Conservation (phyloP, 2,797 vertebrate genomes). For the Cottoperca gobio region DNA sequence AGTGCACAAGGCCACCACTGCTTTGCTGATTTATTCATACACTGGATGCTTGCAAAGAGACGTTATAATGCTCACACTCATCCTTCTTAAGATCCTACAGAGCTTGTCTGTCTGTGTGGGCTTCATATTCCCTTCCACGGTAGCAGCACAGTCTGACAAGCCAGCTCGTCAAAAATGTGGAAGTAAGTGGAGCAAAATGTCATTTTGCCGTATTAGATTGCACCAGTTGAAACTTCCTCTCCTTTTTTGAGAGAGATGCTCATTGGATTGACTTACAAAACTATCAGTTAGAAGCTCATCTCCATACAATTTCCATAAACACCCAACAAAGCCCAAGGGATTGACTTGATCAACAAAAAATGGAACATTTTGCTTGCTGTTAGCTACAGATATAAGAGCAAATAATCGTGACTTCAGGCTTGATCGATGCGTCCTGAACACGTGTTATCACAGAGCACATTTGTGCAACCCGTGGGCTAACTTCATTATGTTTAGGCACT, state of each 20-base stretch:
- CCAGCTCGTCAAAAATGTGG: constrained; percentile 41
- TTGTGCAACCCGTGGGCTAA: constrained; percentile 70
- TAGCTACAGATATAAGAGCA: constrained; percentile 43
- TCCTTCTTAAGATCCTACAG: constrained; percentile 64
- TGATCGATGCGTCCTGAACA: constrained; percentile 63
- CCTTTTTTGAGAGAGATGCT: constrained; percentile 23
- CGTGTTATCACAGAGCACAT: constrained; percentile 63
- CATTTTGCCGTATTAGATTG: constrained; percentile 44
- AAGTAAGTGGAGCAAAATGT: constrained; percentile 42
- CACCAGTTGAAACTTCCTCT: constrained; percentile 42
- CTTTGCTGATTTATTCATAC: constrained; percentile 74
- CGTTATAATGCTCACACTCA: constrained; percentile 51
- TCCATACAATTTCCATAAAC: constrained; percentile 65
- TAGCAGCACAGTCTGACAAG: constrained; percentile 26
- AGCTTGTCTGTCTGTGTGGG: constrained; percentile 49
- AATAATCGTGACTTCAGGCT: constrained; percentile 49
- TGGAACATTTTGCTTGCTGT: constrained; percentile 41
- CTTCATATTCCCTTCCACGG: constrained; percentile 49
- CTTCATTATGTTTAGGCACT: constrained; percentile 72
- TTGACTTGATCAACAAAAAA: constrained; percentile 48
- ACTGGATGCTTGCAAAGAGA: constrained; percentile 62
- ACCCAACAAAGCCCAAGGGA: constrained; percentile 48
- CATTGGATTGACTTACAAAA: constrained; percentile 35
- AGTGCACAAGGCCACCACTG: constrained; percentile 61
- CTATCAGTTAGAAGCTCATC: constrained; percentile 51